Base-by-base conservation (phyloP, 1,140 invertebrate genomes). In the Zophobas atratus region DNA sequence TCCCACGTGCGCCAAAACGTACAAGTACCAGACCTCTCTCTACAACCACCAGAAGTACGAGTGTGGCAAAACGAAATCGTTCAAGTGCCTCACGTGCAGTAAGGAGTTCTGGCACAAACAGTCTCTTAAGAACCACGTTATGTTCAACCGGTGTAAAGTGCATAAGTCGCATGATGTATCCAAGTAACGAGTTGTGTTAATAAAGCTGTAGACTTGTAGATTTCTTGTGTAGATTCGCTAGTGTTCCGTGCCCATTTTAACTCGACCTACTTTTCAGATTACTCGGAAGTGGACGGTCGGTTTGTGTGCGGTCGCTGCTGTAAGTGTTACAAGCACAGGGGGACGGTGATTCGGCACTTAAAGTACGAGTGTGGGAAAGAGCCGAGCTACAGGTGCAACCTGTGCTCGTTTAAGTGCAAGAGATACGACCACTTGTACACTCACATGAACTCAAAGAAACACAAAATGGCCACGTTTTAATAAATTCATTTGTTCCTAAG, bases 31-130 rank as follows among this genome's bases (percentile, higher is more conserved):
- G 86, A 94, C 93, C 57, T 94, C 93, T 82, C 87, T 95, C 82
- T 89, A 93, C 39, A 94, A 94, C 84, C 94, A 95, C 84, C 93
- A 94, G 87, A 95, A 94, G 85, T 95, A 93, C 92, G 94, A 95
- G 84, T 95, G 94, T 86, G 93, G 88, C 6, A 88, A 89, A 63
- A 84, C 83, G 77, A 89, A 90, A 1, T 86, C 87, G 1, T 89
- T 89, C 74, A 82, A 88, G 57, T 91, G 91, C 82, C 86, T 86
- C 8, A 86, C 41, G n/a, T 83, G 80, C 51, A 39, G 39, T 1
- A 80, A 74, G 41, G 48, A 70, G 0, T 83, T 79, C 43, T 79
- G 78, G 77, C 77, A 81, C 43, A 83, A 83, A 53, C 81, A 83
- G 20, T 38, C 72, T 1, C 75, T 80, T 39, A 73, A 76, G 74